Percentiles rank a stretch among this genome's conserved stretches.
phyloP scores from a whole-genome alignment of 2,797 vertebrate genomes.

The Menidia menidia region DNA sequence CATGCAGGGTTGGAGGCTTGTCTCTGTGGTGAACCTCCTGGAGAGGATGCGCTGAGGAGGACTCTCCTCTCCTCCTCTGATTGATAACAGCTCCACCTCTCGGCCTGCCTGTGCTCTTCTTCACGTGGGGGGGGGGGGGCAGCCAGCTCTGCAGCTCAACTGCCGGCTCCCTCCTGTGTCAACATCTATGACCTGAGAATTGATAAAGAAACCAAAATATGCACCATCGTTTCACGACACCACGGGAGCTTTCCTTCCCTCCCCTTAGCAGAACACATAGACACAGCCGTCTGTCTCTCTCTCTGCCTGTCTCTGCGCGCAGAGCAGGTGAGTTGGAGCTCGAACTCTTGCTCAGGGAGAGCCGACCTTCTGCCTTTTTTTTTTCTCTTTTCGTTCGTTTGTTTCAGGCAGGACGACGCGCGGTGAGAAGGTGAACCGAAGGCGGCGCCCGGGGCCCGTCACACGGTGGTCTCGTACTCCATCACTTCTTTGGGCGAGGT shows the following conservation, averaged over 20 bases:
- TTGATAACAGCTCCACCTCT: conserved; percentile 53
- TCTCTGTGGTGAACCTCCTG: conserved; percentile 52
- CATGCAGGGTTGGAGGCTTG: conserved; percentile 72
- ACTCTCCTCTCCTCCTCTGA: conserved; percentile 53
- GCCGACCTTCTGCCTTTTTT: conserved; percentile 54
- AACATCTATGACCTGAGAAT: conserved; percentile 72
- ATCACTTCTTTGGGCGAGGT: conserved; percentile 91
- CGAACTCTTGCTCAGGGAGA: conserved; percentile 47
- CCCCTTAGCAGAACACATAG: conserved; percentile 40
- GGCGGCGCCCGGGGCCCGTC: conserved; percentile 56
- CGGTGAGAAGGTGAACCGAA: conserved; percentile 36
- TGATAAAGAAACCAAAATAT: conserved; percentile 72
- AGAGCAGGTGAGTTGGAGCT: conserved; percentile 37
- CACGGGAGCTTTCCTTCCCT: conserved; percentile 42
- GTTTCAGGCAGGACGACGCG: conserved; percentile 41
- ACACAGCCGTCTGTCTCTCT: conserved; percentile 26
- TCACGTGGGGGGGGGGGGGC: conserved; percentile 14
- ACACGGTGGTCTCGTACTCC: conserved; percentile 98
- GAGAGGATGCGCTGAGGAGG: conserved; percentile 53
- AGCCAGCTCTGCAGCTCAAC: conserved; percentile 10
- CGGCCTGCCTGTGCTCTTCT: conserved; percentile 46
- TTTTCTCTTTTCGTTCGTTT: too few species aligned
- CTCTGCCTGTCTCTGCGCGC: conserved; percentile 29
- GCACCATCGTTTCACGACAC: conserved; percentile 54
- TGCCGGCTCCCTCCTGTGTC: conserved; percentile 50